Conservation (phyloP, 2,797 vertebrate genomes). For the Gymnocypris eckloni region DNA sequence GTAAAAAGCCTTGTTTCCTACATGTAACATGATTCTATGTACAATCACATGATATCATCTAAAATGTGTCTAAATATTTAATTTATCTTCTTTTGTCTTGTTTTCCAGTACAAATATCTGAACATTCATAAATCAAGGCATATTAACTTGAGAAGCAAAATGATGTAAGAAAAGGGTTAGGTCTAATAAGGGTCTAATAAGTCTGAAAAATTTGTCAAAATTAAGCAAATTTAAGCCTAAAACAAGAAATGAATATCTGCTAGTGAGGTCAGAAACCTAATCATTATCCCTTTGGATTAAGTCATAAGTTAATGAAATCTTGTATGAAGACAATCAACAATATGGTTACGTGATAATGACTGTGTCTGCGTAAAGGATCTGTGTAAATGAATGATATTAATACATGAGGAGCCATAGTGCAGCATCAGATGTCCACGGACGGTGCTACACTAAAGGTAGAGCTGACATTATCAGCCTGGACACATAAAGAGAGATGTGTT, state of each 20-base stretch:
- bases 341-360: not conserved
- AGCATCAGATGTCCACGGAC: not conserved
- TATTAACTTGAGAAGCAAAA: not conserved
- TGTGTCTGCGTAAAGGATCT: not conserved
- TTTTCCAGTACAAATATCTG: not conserved
- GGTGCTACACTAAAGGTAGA: not conserved
- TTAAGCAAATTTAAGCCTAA: not conserved
- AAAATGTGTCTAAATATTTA: not conserved
- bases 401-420: not conserved
- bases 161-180: not conserved
- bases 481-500: slow-evolving; percentile 43
- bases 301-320: slow-evolving; percentile 5
- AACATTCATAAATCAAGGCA: not conserved
- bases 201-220: not conserved
- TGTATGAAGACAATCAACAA: not conserved
- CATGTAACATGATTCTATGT: not conserved
- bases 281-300: no score
- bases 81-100: not conserved
- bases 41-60: not conserved
- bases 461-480: not conserved
- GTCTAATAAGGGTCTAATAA: not conserved
- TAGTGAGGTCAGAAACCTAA: not conserved
- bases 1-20: not conserved
- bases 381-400: not conserved
- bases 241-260: not conserved